These are phyloP conservation scores for Acutogordius australiensis DNA, from an alignment of 2,888 invertebrate species.

Conservation along the genomic window DNA sequence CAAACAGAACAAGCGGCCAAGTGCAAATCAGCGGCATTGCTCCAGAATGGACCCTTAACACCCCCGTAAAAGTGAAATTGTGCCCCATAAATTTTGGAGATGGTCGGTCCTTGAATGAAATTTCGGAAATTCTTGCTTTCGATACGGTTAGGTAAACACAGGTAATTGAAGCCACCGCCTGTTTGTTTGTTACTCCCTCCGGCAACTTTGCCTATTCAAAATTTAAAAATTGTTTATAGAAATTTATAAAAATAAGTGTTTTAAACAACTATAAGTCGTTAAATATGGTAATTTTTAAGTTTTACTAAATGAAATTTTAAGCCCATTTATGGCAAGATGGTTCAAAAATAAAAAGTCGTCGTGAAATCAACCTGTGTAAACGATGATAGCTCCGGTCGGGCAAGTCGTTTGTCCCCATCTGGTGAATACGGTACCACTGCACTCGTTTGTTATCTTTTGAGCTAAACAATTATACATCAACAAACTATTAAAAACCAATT, in stretches of 20 bases:
- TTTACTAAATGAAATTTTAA: too few species aligned
- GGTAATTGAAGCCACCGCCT: conserved; percentile 4
- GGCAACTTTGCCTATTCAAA: conserved; percentile 1
- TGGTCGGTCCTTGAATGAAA: neutral
- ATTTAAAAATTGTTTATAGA: too few species aligned
- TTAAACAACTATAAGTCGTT: too few species aligned
- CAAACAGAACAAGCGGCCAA: conserved; percentile 5
- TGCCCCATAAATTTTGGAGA: conserved; percentile 3
- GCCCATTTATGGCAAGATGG: too few species aligned
- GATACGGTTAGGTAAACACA: neutral
- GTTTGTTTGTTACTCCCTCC: neutral
- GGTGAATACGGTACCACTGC: conserved; percentile 8
- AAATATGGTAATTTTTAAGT: too few species aligned
- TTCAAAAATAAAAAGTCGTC: too few species aligned
- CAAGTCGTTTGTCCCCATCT: neutral
- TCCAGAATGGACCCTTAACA: neutral
- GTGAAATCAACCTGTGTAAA: conserved; percentile 6
- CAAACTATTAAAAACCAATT: too few species aligned
- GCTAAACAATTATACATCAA: neutral
- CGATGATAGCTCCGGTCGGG: neutral
- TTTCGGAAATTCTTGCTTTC: neutral
- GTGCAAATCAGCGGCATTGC: neutral
- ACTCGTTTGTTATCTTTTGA: neutral
- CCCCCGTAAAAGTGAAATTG: neutral
- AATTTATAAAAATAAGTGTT: too few species aligned